These are phyloP conservation scores for Bombus pyrosoma DNA, from an alignment of 1,140 invertebrate genomes.

Conservation along the genomic window DNA sequence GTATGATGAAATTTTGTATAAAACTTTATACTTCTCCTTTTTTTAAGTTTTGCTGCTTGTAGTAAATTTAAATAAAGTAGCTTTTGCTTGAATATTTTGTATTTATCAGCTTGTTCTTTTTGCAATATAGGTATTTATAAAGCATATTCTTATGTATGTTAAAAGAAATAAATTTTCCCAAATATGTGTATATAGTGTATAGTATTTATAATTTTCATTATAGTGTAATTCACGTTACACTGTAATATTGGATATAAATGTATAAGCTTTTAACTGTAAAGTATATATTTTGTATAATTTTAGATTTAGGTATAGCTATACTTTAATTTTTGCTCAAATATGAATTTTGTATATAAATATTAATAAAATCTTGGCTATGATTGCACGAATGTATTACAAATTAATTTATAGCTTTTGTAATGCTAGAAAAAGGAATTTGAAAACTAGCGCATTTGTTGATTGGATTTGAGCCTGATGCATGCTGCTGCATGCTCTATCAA, in stretches of 20 bases:
- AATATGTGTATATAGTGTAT: background rate
- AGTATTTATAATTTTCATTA: background rate
- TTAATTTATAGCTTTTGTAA: background rate
- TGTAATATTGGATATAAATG: background rate
- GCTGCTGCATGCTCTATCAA: slow-evolving; percentile 79
- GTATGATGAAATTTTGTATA: background rate
- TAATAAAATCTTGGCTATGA: background rate
- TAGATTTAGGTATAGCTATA: background rate
- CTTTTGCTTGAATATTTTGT: slow-evolving; percentile 52
- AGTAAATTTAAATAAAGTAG: slow-evolving; percentile 31
- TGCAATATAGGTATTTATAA: background rate
- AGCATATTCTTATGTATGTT: background rate
- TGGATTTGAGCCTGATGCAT: slow-evolving; percentile 75
- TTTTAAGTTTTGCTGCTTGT: slow-evolving; percentile 48
- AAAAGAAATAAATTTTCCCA: background rate
- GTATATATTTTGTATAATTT: background rate
- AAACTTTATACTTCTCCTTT: background rate
- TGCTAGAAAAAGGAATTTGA: slow-evolving; percentile 4
- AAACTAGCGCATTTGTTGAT: slow-evolving; percentile 72
- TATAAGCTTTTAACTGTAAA: background rate
- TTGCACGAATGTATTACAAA: background rate
- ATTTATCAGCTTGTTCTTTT: slow-evolving; percentile 26
- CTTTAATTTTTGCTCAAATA: background rate
- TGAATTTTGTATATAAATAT: background rate
- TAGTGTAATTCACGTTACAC: background rate